Evolutionary conservation across 2,113 vertebrate species (phyloP), one percentile per base, ranked within the genome.

Genomic region (Psophia crepitans): DNA sequence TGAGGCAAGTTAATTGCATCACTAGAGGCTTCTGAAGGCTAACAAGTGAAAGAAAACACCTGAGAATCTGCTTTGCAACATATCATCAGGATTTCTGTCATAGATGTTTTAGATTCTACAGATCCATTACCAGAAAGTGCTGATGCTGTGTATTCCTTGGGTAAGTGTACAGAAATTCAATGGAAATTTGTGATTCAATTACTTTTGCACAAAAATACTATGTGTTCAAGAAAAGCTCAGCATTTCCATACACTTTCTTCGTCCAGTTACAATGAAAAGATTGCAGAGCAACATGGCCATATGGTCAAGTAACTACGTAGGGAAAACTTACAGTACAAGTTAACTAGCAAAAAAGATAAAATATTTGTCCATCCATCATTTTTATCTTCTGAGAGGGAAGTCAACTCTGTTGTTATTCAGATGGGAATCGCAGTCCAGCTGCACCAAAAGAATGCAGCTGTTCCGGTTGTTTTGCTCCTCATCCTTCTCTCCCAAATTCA

Each of bases 1-100:
- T 99, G 98, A 84, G 98, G 98, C 96, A 99, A 98, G 96, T 99
- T 98, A 93, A 99, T 51, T 49, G 91, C 90, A 90, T 99, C 99
- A 68, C 95, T 89, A 61, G 98, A 98, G 95, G 98, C 98, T 92
- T 98, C 98, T 91, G 98, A 96, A 83, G 95, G 97, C 99, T 99
- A 79, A 24, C n/a, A 66, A 92, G 65, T 20, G 51, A 84, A 96
- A 94, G 28, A 12, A 85, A 93, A 65, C 32, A 85, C 8, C 23
- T 91, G 54, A 96, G 66, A 87, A 83, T 53, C 48, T 49, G 75
- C 43, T 77, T 49, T 5, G 15, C 35, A 81, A 69, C 1, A 0
- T 30, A 57, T 15, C 21, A 64, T 8, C 33, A 68, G 8, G 12
- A 77, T 56, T 77, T 85, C 68, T 61, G 24, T 10, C 80, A 63